Evolutionary conservation across 2,888 invertebrate genomes (phyloP), one percentile per base, ranked within the genome.

Genomic region (Andrena haemorrhoa): DNA sequence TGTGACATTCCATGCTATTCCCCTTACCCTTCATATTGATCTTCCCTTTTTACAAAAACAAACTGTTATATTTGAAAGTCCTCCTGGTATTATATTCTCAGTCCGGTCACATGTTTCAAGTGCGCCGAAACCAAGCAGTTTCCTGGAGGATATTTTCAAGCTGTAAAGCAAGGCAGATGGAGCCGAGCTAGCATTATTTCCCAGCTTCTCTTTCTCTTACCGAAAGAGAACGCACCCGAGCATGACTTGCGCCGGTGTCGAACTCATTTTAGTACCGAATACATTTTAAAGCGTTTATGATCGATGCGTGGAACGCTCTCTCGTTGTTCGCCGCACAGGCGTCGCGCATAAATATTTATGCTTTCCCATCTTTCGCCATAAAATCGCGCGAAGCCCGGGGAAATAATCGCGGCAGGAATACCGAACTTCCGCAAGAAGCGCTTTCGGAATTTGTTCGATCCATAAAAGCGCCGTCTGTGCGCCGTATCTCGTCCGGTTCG

Each of bases 281-380:
- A 29, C 56, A 49, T 77, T 71, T 81, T 31, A 41, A 35, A 71
- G 75, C 61, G 53, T 61, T 7, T 16, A 35, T 66, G 85, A 78
- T 78, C 75, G 78, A 85, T 78, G 65, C 33, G 31, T 31, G 63
- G 26, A 31, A 69, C 49, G 49, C 51, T 76, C 69, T 61, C 65
- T 8, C 73, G 64, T 20, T 33, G 35, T 41, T 64, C 35, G 64
- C 31, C 23, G 74, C 63, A 60, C 68, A 68, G 35, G 41, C n/a
- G 23, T 56, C 51, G 47, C 29, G 70, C 61, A 65, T 83, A 75
- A 76, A 86, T 86, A 82, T 76, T 75, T 64, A 79, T 63, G 47
- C 26, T 16, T 7, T 10, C 29, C 31, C 35, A 51, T 64, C 58
- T 61, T 68, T 23, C 12, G 20, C 26, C 20, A 47, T 51, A 41